Evolutionary conservation across 2,113 vertebrate species (phyloP), one percentile per base, ranked within the genome.

Genomic region (Leuciscus idus): DNA sequence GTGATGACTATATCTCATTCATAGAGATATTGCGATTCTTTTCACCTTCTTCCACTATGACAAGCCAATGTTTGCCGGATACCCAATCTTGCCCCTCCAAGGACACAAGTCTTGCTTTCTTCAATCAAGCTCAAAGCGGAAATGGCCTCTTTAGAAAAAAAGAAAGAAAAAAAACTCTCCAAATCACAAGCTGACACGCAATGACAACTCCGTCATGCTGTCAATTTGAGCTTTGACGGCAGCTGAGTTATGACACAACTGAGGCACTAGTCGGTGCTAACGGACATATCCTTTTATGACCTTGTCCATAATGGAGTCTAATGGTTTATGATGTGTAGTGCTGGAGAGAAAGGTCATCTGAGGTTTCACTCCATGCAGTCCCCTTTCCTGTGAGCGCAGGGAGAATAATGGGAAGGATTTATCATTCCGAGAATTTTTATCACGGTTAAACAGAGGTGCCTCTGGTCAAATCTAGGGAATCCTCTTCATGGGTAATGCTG

Each of bases 161-260:
- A 1, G 2, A 10, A 43, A 33, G 3, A 0, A 33, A 72, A 74
- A 19, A 66, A 46, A 30, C 80, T 81, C 59, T 85, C 89, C 85
- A 89, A 90, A 90, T 90, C 84, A 89, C 78, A 75, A 85, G 43
- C 74, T 72, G 86, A 87, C 77, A 79, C 86, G 85, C 86, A 83
- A 55, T 90, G 90, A 92, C 81, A 87, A 86, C 94, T 93, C 89
- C 85, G 89, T 94, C 93, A 91, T 50, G 23, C 77, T 91, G 90
- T 88, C 90, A 93, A 88, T 91, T 91, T 85, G 50, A 89, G 79
- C 87, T 77, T 46, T 74, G 74, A 84, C 75, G 81, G 85, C 39
- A 77, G 78, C 74, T 39, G 73, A 84, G 59, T 85, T 88, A 86
- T 88, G 88, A 87, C 55, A 78, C 62, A 78, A 66, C 36, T 6